These are phyloP conservation scores for Epinephelus lanceolatus DNA, from an alignment of 2,113 vertebrate species.

Conservation along the genomic window DNA sequence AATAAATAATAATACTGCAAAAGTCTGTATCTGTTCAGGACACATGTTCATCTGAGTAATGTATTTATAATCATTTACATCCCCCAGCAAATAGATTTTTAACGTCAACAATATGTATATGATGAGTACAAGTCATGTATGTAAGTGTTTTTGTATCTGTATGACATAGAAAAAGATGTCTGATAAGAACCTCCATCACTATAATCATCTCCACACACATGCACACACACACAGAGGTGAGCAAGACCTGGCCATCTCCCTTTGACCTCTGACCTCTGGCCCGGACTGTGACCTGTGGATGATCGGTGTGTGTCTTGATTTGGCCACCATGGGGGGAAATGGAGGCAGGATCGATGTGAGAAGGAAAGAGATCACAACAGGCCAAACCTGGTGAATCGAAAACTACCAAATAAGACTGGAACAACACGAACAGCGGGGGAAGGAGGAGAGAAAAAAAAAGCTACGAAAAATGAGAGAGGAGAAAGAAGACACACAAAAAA, in stretches of 20 bases:
- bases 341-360: constrained; percentile 44
- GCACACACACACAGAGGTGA: constrained; percentile 25
- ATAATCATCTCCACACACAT: background rate
- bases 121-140: background rate
- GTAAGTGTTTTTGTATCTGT: background rate
- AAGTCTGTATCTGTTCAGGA: background rate
- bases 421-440: constrained; percentile 66
- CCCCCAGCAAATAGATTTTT: background rate
- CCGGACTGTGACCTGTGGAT: constrained; percentile 47
- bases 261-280: constrained; percentile 48
- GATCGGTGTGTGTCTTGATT: constrained; percentile 52
- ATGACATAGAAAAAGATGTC: background rate
- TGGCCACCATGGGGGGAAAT: constrained; percentile 2
- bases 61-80: background rate
- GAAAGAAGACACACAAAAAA: constrained; percentile 9
- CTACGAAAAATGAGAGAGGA: constrained; percentile 7
- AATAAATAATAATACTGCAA: background rate
- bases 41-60: background rate
- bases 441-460: constrained; percentile 16
- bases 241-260: constrained; percentile 23
- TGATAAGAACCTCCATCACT: background rate
- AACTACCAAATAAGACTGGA: constrained; percentile 63
- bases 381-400: constrained; percentile 58
- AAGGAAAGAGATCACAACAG: constrained; percentile 63
- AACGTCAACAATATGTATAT: background rate